phyloP scores from a whole-genome alignment of 1,140 invertebrate species.

The Branchinecta lindahli region DNA sequence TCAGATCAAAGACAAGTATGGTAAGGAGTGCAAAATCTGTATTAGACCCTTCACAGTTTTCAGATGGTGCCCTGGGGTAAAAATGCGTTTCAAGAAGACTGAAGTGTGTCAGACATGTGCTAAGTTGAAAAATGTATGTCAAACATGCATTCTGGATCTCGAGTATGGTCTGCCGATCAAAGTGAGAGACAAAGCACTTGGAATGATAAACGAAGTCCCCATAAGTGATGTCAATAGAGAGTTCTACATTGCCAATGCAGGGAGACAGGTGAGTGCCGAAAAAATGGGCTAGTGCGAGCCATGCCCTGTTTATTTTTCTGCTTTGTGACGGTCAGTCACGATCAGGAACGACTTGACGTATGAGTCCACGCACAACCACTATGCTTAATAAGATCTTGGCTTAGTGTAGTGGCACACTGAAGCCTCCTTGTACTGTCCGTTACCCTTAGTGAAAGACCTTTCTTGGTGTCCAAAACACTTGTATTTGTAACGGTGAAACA shows the following conservation, averaged over 20 bases:
- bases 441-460: no score
- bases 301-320: no score
- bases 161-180: slow-evolving; percentile 91
- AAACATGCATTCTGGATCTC: slow-evolving; percentile 93
- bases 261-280: slow-evolving; percentile 44
- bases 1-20: slow-evolving; percentile 94
- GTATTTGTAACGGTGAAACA: no score
- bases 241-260: slow-evolving; percentile 93
- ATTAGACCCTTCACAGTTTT: slow-evolving; percentile 95
- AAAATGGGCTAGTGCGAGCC: background rate
- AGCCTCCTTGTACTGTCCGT: no score
- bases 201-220: slow-evolving; percentile 86
- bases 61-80: slow-evolving; percentile 89
- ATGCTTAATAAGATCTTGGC: no score
- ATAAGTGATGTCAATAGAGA: slow-evolving; percentile 98
- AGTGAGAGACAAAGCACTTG: slow-evolving; percentile 88
- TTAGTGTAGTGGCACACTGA: no score
- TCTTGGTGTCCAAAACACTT: no score
- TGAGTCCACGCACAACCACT: no score
- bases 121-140: slow-evolving; percentile 96
- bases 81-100: slow-evolving; percentile 98
- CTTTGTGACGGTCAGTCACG: no score
- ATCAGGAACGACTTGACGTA: no score
- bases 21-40: slow-evolving; percentile 99
- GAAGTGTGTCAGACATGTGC: slow-evolving; percentile 99